Percentiles rank a stretch among this genome's conserved stretches.
Conservation (phyloP, 2,797 vertebrate genomes). For the Poeciliopsis paucimaculata region DNA sequence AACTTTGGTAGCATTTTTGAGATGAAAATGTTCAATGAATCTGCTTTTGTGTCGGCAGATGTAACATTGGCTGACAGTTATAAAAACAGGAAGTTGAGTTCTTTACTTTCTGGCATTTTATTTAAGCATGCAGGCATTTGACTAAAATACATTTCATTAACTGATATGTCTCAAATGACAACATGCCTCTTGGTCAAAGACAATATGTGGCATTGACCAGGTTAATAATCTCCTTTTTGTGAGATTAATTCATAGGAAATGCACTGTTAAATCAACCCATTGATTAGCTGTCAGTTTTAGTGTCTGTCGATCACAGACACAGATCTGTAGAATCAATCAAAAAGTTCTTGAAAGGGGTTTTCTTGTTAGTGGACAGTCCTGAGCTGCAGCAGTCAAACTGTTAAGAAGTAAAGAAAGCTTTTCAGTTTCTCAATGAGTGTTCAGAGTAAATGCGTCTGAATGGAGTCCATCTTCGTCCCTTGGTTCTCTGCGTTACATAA, state of each 20-base stretch:
- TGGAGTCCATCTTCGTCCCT: conserved; percentile 19
- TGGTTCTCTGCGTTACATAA: conserved; percentile 47
- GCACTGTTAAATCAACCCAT: not conserved
- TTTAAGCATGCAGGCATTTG: not conserved
- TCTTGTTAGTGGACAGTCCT: not conserved
- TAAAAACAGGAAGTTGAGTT: not conserved
- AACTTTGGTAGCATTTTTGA: too few species aligned
- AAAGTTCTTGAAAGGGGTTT: not conserved
- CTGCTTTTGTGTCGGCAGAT: too few species aligned
- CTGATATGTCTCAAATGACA: not conserved
- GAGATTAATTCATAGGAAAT: not conserved
- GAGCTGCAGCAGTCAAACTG: not conserved
- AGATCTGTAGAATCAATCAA: too few species aligned
- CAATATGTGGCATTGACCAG: not conserved
- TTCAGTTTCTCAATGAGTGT: conserved; percentile 4
- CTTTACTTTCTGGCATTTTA: not conserved
- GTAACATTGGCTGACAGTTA: not conserved
- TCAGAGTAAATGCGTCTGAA: conserved; percentile 1
- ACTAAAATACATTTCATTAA: not conserved
- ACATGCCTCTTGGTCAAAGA: not conserved
- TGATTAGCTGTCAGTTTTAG: not conserved
- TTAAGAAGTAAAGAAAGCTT: not conserved
- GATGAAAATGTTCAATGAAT: too few species aligned
- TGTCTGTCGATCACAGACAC: too few species aligned
- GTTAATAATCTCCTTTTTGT: not conserved